These are phyloP conservation scores for Allacma fusca DNA, from an alignment of 2,888 invertebrate genomes.

Conservation along the genomic window DNA sequence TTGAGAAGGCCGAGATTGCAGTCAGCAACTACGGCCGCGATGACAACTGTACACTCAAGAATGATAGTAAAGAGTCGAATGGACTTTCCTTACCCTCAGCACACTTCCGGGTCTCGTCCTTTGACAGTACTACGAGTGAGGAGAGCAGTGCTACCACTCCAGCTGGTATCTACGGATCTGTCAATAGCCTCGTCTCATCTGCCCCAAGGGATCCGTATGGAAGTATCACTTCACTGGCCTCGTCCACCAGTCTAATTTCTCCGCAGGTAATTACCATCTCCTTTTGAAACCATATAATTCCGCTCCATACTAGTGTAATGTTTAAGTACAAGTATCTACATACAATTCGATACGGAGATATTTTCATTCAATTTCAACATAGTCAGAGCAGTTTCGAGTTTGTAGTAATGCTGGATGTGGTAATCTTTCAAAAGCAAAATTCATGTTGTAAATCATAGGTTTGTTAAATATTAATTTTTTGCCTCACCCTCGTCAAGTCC, in stretches of 20 bases:
- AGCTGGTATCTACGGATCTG: constrained; percentile 63
- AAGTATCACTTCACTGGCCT: constrained; percentile 69
- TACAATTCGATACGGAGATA: too few species aligned
- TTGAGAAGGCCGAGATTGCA: constrained; percentile 67
- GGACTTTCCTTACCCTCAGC: constrained; percentile 59
- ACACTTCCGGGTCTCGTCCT: constrained; percentile 68
- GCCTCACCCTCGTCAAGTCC: too few species aligned
- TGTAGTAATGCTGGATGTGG: too few species aligned
- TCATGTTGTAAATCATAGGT: too few species aligned
- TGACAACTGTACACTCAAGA: constrained; percentile 43
- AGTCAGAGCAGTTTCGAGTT: too few species aligned
- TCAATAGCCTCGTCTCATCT: constrained; percentile 62
- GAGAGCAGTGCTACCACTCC: constrained; percentile 63
- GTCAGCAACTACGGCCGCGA: constrained; percentile 57
- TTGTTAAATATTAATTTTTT: too few species aligned
- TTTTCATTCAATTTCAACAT: too few species aligned
- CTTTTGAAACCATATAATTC: too few species aligned
- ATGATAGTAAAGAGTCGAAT: constrained; percentile 47
- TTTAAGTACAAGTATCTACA: too few species aligned
- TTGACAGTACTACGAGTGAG: constrained; percentile 69
- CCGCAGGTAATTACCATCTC: constrained; percentile 65
- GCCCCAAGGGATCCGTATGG: constrained; percentile 67
- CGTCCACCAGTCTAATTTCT: constrained; percentile 70
- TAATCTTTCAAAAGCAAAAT: too few species aligned
- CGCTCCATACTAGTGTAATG: too few species aligned